Conservation (phyloP, 2,113 vertebrate species). For the Hippocampus mohnikei region DNA sequence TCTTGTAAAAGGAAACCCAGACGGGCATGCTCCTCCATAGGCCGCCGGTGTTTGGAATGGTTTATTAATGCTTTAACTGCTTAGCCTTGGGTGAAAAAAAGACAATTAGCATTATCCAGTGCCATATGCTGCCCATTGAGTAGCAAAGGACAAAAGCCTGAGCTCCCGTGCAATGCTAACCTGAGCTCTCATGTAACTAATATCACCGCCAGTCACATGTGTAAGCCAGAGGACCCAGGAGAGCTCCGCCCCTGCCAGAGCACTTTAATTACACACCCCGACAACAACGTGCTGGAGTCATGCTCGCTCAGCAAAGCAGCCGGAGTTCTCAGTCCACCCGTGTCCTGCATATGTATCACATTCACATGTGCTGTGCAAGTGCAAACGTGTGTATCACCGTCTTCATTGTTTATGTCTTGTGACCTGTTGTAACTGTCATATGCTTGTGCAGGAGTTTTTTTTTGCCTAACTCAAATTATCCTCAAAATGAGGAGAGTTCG, state of each 20-base stretch:
- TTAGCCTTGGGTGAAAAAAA: slow-evolving; percentile 69
- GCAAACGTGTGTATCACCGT: slow-evolving; percentile 14
- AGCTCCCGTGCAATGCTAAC: slow-evolving; percentile 71
- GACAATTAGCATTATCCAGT: slow-evolving; percentile 77
- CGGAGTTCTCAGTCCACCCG: slow-evolving; percentile 42
- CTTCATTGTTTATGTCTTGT: too few species aligned
- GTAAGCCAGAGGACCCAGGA: slow-evolving; percentile 62
- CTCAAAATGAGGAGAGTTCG: too few species aligned
- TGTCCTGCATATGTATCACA: slow-evolving; percentile 40
- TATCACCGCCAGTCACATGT: slow-evolving; percentile 60
- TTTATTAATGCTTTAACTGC: slow-evolving; percentile 74
- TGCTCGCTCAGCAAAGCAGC: slow-evolving; percentile 59
- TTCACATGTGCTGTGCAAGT: slow-evolving; percentile 16
- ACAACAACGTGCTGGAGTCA: slow-evolving; percentile 49
- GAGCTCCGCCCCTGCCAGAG: slow-evolving; percentile 55
- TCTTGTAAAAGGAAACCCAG: slow-evolving; percentile 68
- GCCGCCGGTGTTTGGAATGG: slow-evolving; percentile 64
- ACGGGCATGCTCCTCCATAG: slow-evolving; percentile 41
- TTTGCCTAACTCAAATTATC: too few species aligned
- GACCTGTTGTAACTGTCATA: too few species aligned
- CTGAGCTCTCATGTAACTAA: slow-evolving; percentile 71
- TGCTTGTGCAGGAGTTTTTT: too few species aligned
- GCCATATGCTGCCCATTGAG: slow-evolving; percentile 80
- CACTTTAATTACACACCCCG: slow-evolving; percentile 66
- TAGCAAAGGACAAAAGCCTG: slow-evolving; percentile 60